Evolutionary conservation across 2,797 vertebrate species (phyloP).

Genomic region (Darevskia nairensis): DNA sequence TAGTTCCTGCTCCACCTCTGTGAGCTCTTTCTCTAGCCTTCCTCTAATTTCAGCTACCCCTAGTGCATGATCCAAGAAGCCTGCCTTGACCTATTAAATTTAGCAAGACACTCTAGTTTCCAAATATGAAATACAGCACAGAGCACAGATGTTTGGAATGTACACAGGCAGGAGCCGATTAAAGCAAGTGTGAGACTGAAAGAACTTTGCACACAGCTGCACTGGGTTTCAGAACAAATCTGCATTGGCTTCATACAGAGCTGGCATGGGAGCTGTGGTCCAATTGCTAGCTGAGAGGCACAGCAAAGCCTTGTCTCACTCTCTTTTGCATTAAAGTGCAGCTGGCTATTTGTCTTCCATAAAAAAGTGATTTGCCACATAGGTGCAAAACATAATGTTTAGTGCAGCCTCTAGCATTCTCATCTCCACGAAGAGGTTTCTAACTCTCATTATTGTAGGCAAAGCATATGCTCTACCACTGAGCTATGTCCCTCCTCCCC

Average conservation of each 20-base stretch:
- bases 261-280: not conserved
- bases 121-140: not conserved
- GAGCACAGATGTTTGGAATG: not conserved
- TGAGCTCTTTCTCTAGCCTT: not conserved
- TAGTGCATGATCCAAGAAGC: not conserved
- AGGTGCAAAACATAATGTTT: not conserved
- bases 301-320: not conserved
- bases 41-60: not conserved
- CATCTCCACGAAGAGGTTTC: too few species aligned
- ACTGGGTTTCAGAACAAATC: not conserved
- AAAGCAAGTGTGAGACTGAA: too few species aligned
- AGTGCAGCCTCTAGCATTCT: not conserved
- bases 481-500: too few species aligned
- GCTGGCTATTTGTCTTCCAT: not conserved
- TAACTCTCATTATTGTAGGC: too few species aligned
- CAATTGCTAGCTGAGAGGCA: not conserved
- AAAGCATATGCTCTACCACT: too few species aligned
- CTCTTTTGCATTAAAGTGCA: not conserved
- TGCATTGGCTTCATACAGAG: not conserved
- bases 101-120: not conserved
- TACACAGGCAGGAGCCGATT: not conserved
- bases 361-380: not conserved
- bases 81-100: not conserved
- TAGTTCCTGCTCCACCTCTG: not conserved
- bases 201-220: not conserved